These are phyloP conservation scores for Heliconius hortense DNA, from an alignment of 2,888 invertebrate species.

Conservation along the genomic window DNA sequence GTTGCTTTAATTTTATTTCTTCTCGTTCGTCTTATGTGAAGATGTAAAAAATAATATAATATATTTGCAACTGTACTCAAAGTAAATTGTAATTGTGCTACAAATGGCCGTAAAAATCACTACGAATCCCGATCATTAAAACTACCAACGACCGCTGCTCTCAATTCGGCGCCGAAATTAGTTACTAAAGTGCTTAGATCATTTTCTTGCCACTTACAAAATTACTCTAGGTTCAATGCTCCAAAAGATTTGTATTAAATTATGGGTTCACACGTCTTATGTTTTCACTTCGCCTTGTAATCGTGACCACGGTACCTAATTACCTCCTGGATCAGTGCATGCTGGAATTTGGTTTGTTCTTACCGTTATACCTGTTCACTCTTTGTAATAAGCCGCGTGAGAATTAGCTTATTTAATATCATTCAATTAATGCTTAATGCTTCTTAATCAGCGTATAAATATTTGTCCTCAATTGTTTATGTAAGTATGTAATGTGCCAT, in stretches of 20 bases:
- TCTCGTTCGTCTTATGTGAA: not conserved
- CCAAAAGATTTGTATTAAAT: slow-evolving; percentile 74
- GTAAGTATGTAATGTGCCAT: not conserved
- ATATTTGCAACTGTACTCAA: slow-evolving; percentile 6
- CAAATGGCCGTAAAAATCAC: slow-evolving; percentile 35
- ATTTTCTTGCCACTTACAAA: slow-evolving; percentile 67
- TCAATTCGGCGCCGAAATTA: slow-evolving; percentile 64
- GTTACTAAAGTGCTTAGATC: slow-evolving; percentile 62
- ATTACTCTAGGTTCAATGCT: slow-evolving; percentile 75
- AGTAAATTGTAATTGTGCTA: slow-evolving; percentile 16
- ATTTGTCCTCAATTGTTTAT: not conserved
- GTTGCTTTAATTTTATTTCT: slow-evolving; percentile 8
- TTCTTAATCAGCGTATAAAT: slow-evolving; percentile 2
- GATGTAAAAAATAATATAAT: not conserved
- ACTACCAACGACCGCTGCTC: slow-evolving; percentile 57
- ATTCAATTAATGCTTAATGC: slow-evolving; percentile 8
- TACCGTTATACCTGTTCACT: slow-evolving; percentile 63
- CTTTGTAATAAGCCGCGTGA: slow-evolving; percentile 52
- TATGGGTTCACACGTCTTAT: slow-evolving; percentile 77
- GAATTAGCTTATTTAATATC: slow-evolving; percentile 29
- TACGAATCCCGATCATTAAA: slow-evolving; percentile 65
- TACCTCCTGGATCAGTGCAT: slow-evolving; percentile 67
- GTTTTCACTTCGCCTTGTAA: slow-evolving; percentile 72
- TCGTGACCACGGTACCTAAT: slow-evolving; percentile 72
- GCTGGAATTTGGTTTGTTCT: slow-evolving; percentile 66